Conservation (phyloP, 2,113 vertebrate species). For the Mirounga angustirostris region DNA sequence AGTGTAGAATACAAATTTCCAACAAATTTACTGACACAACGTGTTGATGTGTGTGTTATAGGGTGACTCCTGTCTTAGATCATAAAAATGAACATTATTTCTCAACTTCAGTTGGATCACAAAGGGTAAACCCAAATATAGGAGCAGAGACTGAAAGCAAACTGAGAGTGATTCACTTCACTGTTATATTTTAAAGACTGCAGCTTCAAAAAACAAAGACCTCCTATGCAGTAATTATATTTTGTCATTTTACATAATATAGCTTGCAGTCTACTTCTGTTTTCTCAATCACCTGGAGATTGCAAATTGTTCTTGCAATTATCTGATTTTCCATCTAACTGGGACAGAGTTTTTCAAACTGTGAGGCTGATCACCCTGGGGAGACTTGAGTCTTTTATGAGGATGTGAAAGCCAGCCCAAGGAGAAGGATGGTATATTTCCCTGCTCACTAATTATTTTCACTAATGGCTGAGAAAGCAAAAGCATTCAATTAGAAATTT, state of each 20-base stretch:
- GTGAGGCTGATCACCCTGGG: slow-evolving; percentile 53
- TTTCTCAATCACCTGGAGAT: slow-evolving; percentile 69
- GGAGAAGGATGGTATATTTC: slow-evolving; percentile 32
- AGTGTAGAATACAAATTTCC: slow-evolving; percentile 46
- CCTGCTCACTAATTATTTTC: slow-evolving; percentile 60
- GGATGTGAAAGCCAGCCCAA: slow-evolving; percentile 30
- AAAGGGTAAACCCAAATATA: not conserved
- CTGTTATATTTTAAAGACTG: slow-evolving; percentile 24
- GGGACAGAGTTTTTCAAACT: slow-evolving; percentile 69
- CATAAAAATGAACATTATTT: slow-evolving; percentile 68
- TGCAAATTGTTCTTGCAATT: slow-evolving; percentile 68
- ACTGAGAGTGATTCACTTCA: slow-evolving; percentile 42
- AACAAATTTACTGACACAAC: slow-evolving; percentile 57
- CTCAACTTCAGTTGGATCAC: slow-evolving; percentile 50
- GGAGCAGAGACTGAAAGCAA: slow-evolving; percentile 59
- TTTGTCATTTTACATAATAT: slow-evolving; percentile 76
- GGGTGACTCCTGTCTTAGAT: slow-evolving; percentile 59
- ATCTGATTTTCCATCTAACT: slow-evolving; percentile 75
- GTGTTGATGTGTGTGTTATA: slow-evolving; percentile 35
- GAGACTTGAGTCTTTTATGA: slow-evolving; percentile 65
- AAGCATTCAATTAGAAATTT: slow-evolving; percentile 43
- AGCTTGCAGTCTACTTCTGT: slow-evolving; percentile 67
- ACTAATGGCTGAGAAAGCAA: slow-evolving; percentile 43
- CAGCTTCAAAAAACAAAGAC: slow-evolving; percentile 64
- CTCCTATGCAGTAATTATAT: slow-evolving; percentile 69